phyloP scores from a whole-genome alignment of 2,888 invertebrate species.

The Eledone cirrhosa region DNA sequence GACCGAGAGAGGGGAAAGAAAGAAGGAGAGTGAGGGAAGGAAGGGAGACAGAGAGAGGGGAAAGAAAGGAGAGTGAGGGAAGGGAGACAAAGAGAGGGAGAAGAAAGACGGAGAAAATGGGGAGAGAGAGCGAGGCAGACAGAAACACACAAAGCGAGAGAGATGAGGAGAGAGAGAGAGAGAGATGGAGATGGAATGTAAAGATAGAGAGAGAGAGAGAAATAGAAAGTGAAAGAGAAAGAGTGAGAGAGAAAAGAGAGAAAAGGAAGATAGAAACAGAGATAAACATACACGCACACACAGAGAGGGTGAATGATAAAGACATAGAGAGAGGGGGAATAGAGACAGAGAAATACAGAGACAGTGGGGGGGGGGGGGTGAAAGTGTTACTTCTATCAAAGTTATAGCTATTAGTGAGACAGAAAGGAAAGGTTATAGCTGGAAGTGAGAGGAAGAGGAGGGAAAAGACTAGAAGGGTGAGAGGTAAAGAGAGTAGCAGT shows the following conservation, averaged over 20 bases:
- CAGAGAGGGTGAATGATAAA: background rate
- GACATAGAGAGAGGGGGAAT: background rate
- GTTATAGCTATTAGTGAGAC: too few relatives aligned
- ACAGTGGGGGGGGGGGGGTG: too few relatives aligned
- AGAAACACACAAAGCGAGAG: background rate
- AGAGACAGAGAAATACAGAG: background rate
- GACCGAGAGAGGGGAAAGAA: too few relatives aligned
- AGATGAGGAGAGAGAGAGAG: background rate
- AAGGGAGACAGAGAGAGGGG: background rate
- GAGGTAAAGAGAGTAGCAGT: too few relatives aligned
- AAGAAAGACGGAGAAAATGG: background rate
- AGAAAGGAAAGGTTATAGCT: too few relatives aligned
- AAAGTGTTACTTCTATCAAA: too few relatives aligned
- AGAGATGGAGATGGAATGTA: background rate
- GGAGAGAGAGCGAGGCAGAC: background rate
- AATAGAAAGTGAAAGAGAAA: background rate
- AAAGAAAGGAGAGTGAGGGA: background rate
- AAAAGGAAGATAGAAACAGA: background rate
- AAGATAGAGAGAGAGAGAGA: constrained; percentile 31
- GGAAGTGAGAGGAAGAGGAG: too few relatives aligned
- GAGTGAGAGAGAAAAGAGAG: background rate
- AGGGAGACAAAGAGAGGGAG: too few relatives aligned
- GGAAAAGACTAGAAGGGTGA: too few relatives aligned
- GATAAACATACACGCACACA: too few relatives aligned
- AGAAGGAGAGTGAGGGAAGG: background rate